Evolutionary conservation across 2,113 vertebrate genomes (phyloP), one percentile per base, ranked within the genome.

Genomic region (Gymnarchus niloticus): DNA sequence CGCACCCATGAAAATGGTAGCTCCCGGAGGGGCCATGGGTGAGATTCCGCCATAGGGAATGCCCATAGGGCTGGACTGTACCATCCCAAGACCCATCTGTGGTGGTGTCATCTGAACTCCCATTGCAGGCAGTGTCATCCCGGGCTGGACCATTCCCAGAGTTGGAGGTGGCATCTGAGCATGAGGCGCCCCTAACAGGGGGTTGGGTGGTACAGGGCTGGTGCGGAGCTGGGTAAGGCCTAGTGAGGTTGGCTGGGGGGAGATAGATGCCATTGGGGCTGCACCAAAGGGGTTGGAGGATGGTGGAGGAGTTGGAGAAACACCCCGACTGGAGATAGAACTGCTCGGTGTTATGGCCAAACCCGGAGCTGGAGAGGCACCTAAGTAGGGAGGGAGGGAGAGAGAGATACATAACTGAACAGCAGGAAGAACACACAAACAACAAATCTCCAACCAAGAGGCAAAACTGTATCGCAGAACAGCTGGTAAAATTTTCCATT

Each of bases 221-320:
- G 94, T 93, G 54, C 96, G 96, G 37, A 97, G 95, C 88, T 95
- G 92, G 52, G 95, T 96, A 87, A 97, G 92, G 73, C 96, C 96
- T n/a, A 97, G 94, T 0, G 95, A 95, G 0, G 95, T 94, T 52
- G 92, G 92, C 90, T 92, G 91, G 57, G 94, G 89, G 23, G 92
- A 93, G 85, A 94, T 93, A 41, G 92, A 93, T 84, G 90, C 89
- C 92, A 94, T 91, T 77, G 93, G 41, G 44, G 92, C 89, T 73
- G 89, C 90, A 10, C 93, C 91, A 3, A 94, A 92, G 3, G 93
- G 92, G 87, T 92, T 92, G 6, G 92, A 93, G 83, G 90, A 89
- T 6, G 92, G 85, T 2, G 86, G 87, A 51, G 94, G 94, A 25
- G 88, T 93, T 6, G 94, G 94, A 54, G 94, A 95, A 46, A 95